A percentile compares a stretch with the other conserved stretches of the same genome.
These are phyloP conservation scores for Australoheros facetus DNA, from an alignment of 2,797 vertebrate species.

Conservation along the genomic window DNA sequence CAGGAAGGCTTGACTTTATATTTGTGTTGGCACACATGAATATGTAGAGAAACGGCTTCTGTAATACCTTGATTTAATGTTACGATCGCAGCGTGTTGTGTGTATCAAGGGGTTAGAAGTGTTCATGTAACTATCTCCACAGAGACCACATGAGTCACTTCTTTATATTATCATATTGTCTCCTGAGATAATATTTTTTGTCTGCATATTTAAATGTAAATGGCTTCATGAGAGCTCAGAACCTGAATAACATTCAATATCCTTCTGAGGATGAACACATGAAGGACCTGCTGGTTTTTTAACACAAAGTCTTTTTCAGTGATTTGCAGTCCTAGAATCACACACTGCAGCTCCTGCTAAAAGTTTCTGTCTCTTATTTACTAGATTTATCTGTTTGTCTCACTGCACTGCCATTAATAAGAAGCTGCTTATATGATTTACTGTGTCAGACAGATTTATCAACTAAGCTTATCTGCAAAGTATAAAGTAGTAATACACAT, in stretches of 20 bases:
- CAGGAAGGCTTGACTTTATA: constrained; percentile 33
- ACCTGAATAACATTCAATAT: background rate
- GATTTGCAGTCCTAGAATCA: background rate
- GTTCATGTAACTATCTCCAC: constrained; percentile 36
- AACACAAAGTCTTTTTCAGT: background rate
- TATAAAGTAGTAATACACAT: background rate
- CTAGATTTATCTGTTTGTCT: background rate
- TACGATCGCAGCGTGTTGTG: background rate
- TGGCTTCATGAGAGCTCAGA: background rate
- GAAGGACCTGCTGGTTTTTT: background rate
- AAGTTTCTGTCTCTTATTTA: background rate
- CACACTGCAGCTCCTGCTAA: background rate
- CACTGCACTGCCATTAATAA: background rate
- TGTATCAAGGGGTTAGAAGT: constrained; percentile 15
- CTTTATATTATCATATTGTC: background rate
- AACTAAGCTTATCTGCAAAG: background rate
- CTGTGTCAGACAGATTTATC: background rate
- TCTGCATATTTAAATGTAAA: background rate
- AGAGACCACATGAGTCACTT: constrained; percentile 14
- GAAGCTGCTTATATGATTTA: background rate
- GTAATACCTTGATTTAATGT: constrained; percentile 36
- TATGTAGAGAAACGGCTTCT: constrained; percentile 10
- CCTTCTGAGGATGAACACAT: background rate
- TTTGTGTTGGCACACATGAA: background rate
- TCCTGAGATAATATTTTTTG: background rate